Evolutionary conservation across 2,888 invertebrate genomes (phyloP).

Genomic region (Caenorhabditis sinica): DNA sequence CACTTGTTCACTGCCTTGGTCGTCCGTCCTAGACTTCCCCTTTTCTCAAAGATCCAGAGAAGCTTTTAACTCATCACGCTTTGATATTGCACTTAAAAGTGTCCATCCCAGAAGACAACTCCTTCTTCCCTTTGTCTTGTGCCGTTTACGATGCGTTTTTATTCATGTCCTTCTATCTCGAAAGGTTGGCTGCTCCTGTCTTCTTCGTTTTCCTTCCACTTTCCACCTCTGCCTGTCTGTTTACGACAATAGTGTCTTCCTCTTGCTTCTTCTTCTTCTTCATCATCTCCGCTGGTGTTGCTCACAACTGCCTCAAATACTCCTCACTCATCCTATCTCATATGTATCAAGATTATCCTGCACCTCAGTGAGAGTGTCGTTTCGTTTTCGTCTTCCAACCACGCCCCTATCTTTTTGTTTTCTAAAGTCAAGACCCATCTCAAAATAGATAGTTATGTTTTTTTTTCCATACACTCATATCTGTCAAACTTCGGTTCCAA

Average conservation of each 20-base stretch:
- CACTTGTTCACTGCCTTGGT: too few species aligned
- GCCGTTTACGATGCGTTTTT: constrained; percentile 41
- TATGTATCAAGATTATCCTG: constrained; percentile 59
- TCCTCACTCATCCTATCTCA: constrained; percentile 59
- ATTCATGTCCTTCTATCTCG: constrained; percentile 41
- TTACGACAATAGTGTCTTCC: constrained; percentile 50
- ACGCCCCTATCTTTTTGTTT: not conserved
- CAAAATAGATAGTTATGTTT: constrained; percentile 36
- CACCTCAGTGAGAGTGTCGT: constrained; percentile 11
- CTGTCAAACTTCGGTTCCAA: not conserved
- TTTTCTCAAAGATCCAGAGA: constrained; percentile 7
- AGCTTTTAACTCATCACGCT: constrained; percentile 26
- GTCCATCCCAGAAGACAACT: constrained; percentile 21
- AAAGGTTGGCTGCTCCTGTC: constrained; percentile 34
- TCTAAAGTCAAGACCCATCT: not conserved
- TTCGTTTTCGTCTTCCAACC: constrained; percentile 4
- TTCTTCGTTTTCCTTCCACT: constrained; percentile 36
- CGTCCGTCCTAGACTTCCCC: too few species aligned
- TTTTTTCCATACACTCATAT: constrained; percentile 6
- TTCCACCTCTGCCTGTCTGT: constrained; percentile 52
- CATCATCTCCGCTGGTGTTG: constrained; percentile 5
- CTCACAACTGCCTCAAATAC: constrained; percentile 42
- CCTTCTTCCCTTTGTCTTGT: not conserved
- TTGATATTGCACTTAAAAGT: constrained; percentile 38
- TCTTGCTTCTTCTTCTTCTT: constrained; percentile 1